Percentiles rank a stretch among this genome's conserved stretches.
Conservation (phyloP, 2,113 vertebrate species). For the Blennius ocellaris region DNA sequence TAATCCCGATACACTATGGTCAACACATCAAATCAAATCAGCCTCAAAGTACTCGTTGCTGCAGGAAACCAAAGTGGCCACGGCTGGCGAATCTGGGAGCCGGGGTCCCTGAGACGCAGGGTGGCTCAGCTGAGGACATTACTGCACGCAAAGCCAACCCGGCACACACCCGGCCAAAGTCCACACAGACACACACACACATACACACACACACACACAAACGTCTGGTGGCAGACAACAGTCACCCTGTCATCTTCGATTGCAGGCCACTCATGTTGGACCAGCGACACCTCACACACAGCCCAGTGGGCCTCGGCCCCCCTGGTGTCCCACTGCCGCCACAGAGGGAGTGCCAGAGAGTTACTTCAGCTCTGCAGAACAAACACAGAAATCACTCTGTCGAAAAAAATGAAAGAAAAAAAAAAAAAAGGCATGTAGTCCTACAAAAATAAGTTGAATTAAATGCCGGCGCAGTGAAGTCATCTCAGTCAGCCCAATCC, state of each 20-base stretch:
- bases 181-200: constrained; percentile 22
- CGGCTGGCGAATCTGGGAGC: constrained; percentile 73
- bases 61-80: constrained; percentile 54
- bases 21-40: constrained; percentile 63
- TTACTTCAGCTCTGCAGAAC: constrained; percentile 84
- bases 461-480: constrained; percentile 11
- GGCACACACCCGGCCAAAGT: no score
- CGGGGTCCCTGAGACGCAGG: constrained; percentile 53
- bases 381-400: constrained; percentile 75
- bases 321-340: constrained; percentile 78
- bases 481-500: neutral
- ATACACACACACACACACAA: constrained; percentile 45
- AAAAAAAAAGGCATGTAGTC: constrained; percentile 48
- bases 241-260: constrained; percentile 84
- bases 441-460: constrained; percentile 45
- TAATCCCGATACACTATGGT: constrained; percentile 57
- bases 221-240: constrained; percentile 76
- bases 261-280: constrained; percentile 74
- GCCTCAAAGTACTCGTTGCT: constrained; percentile 50
- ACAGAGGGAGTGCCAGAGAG: constrained; percentile 68
- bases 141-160: constrained; percentile 61
- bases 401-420: constrained; percentile 50
- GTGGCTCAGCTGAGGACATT: constrained; percentile 76
- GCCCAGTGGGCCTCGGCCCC: constrained; percentile 68
- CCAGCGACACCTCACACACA: constrained; percentile 79